Evolutionary conservation across 1,140 invertebrate species (phyloP), one percentile per base, ranked within the genome.

Genomic region (Pinna nobilis): DNA sequence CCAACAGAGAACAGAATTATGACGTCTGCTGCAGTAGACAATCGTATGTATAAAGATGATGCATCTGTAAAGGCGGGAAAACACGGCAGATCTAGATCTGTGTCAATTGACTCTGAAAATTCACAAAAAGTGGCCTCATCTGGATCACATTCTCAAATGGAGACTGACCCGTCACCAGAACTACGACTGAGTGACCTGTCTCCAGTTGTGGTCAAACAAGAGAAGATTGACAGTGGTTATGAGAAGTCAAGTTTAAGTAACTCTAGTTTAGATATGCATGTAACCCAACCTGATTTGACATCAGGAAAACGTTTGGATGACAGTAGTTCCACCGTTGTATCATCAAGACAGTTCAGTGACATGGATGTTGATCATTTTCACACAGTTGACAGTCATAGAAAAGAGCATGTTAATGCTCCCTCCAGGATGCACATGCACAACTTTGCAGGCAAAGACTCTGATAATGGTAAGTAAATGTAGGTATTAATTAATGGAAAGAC

Each of bases 181-280:
- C n/a, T n/a, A n/a, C n/a, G n/a, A n/a, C n/a, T n/a, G n/a, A n/a
- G n/a, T n/a, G n/a, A n/a, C n/a, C n/a, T n/a, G n/a, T n/a, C n/a
- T n/a, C n/a, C n/a, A n/a, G 25, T 2, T 20, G n/a, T 23, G 3
- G 30, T 51, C 1, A 66, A 66, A 51, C 44, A 32, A 33, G 63
- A 66, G 13, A 44, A 44, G n/a, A 66, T 51, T 30, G 63, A 66
- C 39, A 51, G n/a, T 11, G 63, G 32, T 1, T 50, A 66, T 35
- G 63, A 51, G 11, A 63, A 44, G 30, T 5, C 59, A 63, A 44
- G 39, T 44, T n/a, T n/a, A n/a, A n/a, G n/a, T n/a, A n/a, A n/a
- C n/a, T n/a, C n/a, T n/a, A n/a, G n/a, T n/a, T n/a, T n/a, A n/a
- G n/a, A n/a, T n/a, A n/a, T n/a, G n/a, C n/a, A n/a, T n/a, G n/a